Conservation (phyloP, 2,113 vertebrate genomes). For the Rhegmatorhina hoffmannsi region DNA sequence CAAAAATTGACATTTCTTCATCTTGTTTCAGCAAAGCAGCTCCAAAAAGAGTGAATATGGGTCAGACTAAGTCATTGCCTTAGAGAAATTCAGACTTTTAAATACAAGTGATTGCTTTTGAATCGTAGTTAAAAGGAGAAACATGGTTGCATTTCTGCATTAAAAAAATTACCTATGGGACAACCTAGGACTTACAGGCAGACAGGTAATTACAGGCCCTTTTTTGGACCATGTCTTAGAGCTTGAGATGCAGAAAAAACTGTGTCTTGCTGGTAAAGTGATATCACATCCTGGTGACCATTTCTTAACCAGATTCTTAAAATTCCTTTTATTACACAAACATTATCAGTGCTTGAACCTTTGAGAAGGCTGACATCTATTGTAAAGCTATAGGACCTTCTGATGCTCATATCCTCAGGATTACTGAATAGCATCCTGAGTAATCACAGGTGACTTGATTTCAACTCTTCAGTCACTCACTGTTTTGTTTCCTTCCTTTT, state of each 20-base stretch:
- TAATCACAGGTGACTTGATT: not conserved
- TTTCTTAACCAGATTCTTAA: not conserved
- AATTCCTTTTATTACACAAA: not conserved
- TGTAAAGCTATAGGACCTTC: not conserved
- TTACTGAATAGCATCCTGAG: not conserved
- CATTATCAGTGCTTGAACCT: not conserved
- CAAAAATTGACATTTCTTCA: slow-evolving; percentile 17
- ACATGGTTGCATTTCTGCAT: not conserved
- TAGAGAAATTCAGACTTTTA: not conserved
- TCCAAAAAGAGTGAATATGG: slow-evolving; percentile 10
- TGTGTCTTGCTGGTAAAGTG: not conserved
- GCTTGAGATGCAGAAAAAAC: not conserved
- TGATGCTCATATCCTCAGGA: not conserved
- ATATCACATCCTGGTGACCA: not conserved
- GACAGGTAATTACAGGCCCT: not conserved
- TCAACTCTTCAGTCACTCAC: not conserved
- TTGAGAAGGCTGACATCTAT: not conserved
- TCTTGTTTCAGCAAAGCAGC: not conserved
- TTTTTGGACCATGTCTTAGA: not conserved
- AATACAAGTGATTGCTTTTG: not conserved
- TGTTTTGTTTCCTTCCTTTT: not conserved
- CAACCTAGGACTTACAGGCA: not conserved
- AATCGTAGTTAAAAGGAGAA: not conserved
- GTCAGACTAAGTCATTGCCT: not conserved
- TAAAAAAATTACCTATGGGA: not conserved